phyloP scores from a whole-genome alignment of 2,888 invertebrate genomes.

The Encarsia formosa region DNA sequence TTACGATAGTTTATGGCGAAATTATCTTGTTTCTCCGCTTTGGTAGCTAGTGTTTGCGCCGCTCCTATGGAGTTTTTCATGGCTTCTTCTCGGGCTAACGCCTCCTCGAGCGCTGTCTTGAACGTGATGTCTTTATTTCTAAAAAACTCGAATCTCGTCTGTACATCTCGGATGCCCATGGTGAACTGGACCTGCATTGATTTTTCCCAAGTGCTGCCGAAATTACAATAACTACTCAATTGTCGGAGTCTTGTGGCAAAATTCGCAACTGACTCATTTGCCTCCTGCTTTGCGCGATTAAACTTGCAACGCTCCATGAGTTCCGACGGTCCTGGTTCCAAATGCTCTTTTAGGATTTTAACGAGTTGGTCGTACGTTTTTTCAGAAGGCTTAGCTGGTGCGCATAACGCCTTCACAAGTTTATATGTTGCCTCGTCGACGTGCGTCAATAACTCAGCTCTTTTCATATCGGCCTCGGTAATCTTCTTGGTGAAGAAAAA shows the following conservation, averaged over 20 bases:
- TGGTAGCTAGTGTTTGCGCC: conserved; percentile 2
- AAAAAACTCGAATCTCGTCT: conserved; percentile 14
- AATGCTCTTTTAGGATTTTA: conserved; percentile 8
- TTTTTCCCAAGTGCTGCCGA: neutral
- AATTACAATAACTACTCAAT: conserved; percentile 15
- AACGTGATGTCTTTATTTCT: conserved; percentile 10
- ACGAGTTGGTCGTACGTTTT: conserved; percentile 17
- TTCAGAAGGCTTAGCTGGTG: conserved; percentile 15
- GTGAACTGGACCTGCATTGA: conserved; percentile 15
- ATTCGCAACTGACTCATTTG: conserved; percentile 10
- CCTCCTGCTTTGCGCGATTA: conserved; percentile 16
- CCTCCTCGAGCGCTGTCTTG: conserved; percentile 11
- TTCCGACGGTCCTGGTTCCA: conserved; percentile 7
- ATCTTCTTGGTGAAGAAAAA: conserved; percentile 18
- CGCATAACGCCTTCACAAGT: conserved; percentile 15
- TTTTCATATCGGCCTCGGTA: conserved; percentile 13
- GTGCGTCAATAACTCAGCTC: conserved; percentile 18
- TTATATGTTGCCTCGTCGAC: conserved; percentile 23
- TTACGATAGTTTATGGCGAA: conserved; percentile 4
- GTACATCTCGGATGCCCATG: conserved; percentile 13
- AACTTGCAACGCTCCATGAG: conserved; percentile 17
- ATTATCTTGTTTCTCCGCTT: conserved; percentile 4
- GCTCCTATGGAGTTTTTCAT: conserved; percentile 10
- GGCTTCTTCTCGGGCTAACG: conserved; percentile 7
- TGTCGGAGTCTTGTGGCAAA: conserved; percentile 8